phyloP scores from a whole-genome alignment of 2,888 invertebrate genomes.

The Luffia ferchaultella region DNA sequence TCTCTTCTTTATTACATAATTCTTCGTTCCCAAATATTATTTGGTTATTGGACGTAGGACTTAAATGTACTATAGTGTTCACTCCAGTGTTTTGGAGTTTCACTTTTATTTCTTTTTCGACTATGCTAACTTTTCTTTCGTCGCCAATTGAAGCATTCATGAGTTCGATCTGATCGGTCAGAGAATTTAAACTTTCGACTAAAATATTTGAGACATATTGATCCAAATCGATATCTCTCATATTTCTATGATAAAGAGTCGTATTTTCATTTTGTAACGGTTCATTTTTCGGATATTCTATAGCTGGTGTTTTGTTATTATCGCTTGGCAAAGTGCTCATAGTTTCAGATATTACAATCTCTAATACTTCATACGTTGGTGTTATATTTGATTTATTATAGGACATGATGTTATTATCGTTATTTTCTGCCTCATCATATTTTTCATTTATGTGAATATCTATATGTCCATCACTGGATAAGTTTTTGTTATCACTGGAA shows the following conservation, averaged over 20 bases:
- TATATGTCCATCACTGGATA: constrained; percentile 20
- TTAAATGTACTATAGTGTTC: constrained; percentile 55
- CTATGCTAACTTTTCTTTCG: constrained; percentile 44
- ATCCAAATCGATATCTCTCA: constrained; percentile 42
- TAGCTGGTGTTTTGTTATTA: background rate
- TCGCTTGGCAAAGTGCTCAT: constrained; percentile 19
- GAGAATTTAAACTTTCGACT: constrained; percentile 56
- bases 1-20: constrained; percentile 31
- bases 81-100: constrained; percentile 55
- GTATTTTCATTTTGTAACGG: background rate
- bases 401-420: constrained; percentile 26
- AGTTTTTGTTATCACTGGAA: background rate
- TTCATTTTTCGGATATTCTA: background rate
- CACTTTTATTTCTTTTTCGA: constrained; percentile 60
- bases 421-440: constrained; percentile 23
- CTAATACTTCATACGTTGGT: constrained; percentile 41
- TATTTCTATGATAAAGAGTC: background rate
- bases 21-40: constrained; percentile 58
- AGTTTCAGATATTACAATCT: constrained; percentile 53
- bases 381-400: constrained; percentile 8
- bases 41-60: constrained; percentile 54
- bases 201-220: constrained; percentile 60
- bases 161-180: constrained; percentile 50
- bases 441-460: constrained; percentile 27
- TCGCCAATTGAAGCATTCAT: constrained; percentile 45